Percentiles rank a stretch among this genome's conserved stretches.
These are phyloP conservation scores for Hirtodrosophila duncani DNA, from an alignment of 2,888 invertebrate genomes.

Conservation along the genomic window DNA sequence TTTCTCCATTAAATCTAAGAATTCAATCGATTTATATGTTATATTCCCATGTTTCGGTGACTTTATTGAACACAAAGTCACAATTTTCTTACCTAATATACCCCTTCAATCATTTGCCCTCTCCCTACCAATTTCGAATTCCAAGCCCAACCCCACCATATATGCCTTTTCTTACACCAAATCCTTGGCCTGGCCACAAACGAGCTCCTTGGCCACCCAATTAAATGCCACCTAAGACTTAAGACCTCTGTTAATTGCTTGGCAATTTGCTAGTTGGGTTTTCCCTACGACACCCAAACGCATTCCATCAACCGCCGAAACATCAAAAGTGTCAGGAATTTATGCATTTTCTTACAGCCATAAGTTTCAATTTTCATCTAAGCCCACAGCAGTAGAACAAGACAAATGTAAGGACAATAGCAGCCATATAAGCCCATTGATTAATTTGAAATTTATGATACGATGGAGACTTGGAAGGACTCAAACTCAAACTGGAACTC, in stretches of 20 bases:
- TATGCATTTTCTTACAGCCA: slow-evolving; percentile 1
- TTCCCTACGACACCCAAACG: not conserved
- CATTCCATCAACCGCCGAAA: not conserved
- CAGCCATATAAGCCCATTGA: slow-evolving; percentile 64
- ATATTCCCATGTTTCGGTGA: too few relatives aligned
- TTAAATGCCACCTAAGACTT: too few relatives aligned
- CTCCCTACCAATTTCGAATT: too few relatives aligned
- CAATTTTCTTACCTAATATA: too few relatives aligned
- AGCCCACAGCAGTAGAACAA: slow-evolving; percentile 22
- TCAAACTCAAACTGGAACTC: slow-evolving; percentile 22
- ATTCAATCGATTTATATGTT: too few relatives aligned
- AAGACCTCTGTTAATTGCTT: slow-evolving; percentile 6
- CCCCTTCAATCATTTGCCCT: too few relatives aligned
- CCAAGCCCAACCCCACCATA: too few relatives aligned
- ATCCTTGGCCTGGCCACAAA: too few relatives aligned
- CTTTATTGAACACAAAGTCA: too few relatives aligned
- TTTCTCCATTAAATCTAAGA: too few relatives aligned
- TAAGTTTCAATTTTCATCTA: slow-evolving; percentile 38
- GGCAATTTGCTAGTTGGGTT: not conserved
- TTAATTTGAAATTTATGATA: slow-evolving; percentile 73
- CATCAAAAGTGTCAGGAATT: slow-evolving; percentile 6
- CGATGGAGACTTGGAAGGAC: slow-evolving; percentile 24
- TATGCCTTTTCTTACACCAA: too few relatives aligned
- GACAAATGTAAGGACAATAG: slow-evolving; percentile 44
- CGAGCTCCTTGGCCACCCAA: too few relatives aligned